Evolutionary conservation across 2,888 invertebrate species (phyloP).

Genomic region (Drosophila neonasuta): DNA sequence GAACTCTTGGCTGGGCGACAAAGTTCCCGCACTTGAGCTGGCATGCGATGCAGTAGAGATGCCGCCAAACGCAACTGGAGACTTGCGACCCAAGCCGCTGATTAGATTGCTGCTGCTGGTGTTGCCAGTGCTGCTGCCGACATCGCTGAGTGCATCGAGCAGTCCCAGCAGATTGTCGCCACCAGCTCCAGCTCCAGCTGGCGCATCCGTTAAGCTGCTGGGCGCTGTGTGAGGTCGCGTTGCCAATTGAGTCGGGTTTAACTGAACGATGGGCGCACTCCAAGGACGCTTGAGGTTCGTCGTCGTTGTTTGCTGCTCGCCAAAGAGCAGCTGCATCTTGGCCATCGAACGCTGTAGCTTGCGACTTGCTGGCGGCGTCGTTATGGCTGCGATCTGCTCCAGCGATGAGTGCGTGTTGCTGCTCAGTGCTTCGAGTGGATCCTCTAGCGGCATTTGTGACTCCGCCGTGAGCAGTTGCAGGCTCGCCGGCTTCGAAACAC

Average conservation of each 20-base stretch:
- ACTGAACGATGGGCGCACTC: constrained; percentile 36
- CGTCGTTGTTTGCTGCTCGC: not conserved
- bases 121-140: constrained; percentile 19
- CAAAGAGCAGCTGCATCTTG: constrained; percentile 74
- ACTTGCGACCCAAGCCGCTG: not conserved
- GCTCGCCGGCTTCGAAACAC: constrained; percentile 30
- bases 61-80: not conserved
- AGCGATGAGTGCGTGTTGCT: constrained; percentile 11
- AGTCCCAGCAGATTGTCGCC: constrained; percentile 1
- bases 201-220: constrained; percentile 16
- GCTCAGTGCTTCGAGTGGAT: constrained; percentile 5
- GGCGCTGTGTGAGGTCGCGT: constrained; percentile 63
- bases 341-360: constrained; percentile 75
- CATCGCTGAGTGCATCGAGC: constrained; percentile 33
- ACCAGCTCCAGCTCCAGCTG: not conserved
- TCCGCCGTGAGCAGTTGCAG: constrained; percentile 34
- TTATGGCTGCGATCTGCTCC: not conserved
- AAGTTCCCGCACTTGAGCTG: constrained; percentile 22
- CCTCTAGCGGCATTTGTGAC: constrained; percentile 16
- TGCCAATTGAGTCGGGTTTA: not conserved
- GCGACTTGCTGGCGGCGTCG: constrained; percentile 33
- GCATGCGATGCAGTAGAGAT: constrained; percentile 18
- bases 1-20: constrained; percentile 50
- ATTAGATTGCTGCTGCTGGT: constrained; percentile 20
- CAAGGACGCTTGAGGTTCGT: constrained; percentile 9